Evolutionary conservation across 2,888 invertebrate species (phyloP).

Genomic region (Thyatira batis): DNA sequence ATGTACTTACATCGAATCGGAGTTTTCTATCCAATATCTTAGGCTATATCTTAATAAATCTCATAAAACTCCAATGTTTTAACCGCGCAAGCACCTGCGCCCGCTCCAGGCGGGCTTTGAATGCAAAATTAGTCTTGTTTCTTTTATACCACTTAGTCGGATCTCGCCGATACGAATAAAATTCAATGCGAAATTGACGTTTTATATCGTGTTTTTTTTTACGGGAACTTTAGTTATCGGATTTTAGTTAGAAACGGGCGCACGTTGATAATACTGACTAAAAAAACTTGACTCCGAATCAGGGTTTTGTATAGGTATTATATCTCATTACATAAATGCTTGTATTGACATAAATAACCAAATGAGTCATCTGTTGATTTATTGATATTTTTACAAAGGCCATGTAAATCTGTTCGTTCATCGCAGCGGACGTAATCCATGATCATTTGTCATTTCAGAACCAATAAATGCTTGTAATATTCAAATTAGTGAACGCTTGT

Average conservation of each 20-base stretch:
- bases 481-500: slow-evolving; percentile 3
- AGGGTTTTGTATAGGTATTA: no score
- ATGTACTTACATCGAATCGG: slow-evolving; percentile 45
- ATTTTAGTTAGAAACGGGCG: slow-evolving; percentile 23
- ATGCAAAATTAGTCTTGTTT: slow-evolving; percentile 80
- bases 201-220: slow-evolving; percentile 53
- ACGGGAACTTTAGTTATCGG: slow-evolving; percentile 32
- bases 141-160: slow-evolving; percentile 79
- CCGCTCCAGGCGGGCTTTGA: slow-evolving; percentile 71
- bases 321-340: neutral
- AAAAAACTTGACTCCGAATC: no score
- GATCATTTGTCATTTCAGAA: slow-evolving; percentile 2
- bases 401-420: slow-evolving; percentile 1
- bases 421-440: neutral
- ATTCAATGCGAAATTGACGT: slow-evolving; percentile 69
- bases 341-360: neutral
- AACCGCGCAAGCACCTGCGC: slow-evolving; percentile 75
- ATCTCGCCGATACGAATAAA: slow-evolving; percentile 69
- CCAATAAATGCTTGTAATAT: slow-evolving; percentile 5
- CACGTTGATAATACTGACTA: slow-evolving; percentile 2
- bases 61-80: slow-evolving; percentile 79
- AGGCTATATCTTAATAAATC: slow-evolving; percentile 78
- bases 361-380: neutral
- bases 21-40: slow-evolving; percentile 68
- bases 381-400: neutral